Percentiles rank a stretch among this genome's conserved stretches.
Conservation (phyloP, 2,888 invertebrate genomes). For the Spilarctia lutea region DNA sequence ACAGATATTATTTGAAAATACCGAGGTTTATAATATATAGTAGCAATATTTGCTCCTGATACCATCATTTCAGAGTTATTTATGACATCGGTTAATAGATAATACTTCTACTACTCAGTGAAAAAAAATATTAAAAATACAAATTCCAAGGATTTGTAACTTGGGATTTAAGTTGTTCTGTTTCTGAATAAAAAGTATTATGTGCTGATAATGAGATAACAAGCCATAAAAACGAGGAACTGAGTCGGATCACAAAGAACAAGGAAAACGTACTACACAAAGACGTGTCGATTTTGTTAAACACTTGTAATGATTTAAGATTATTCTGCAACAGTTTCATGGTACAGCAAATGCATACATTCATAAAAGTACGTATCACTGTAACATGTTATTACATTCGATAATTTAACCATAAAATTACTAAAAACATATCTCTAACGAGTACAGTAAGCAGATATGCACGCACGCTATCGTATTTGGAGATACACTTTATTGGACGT, state of each 20-base stretch:
- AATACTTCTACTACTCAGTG: no score
- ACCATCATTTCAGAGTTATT: neutral
- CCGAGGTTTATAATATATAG: neutral
- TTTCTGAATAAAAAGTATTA: neutral
- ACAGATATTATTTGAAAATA: slow-evolving; percentile 1
- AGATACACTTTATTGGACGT: slow-evolving; percentile 24
- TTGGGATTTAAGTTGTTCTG: neutral
- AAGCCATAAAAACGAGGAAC: slow-evolving; percentile 14
- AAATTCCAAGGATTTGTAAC: neutral
- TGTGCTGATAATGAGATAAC: neutral
- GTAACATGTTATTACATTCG: neutral
- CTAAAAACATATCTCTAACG: slow-evolving; percentile 3
- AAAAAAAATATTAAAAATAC: no score
- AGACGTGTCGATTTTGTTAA: neutral
- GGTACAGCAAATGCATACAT: neutral
- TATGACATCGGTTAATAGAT: neutral
- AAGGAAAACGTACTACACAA: slow-evolving; percentile 18
- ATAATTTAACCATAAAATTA: slow-evolving; percentile 7
- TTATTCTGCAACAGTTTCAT: neutral
- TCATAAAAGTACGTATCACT: neutral
- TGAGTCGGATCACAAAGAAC: slow-evolving; percentile 9
- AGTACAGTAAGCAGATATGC: slow-evolving; percentile 6
- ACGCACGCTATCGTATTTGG: slow-evolving; percentile 23
- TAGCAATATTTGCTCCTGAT: neutral
- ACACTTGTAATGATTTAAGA: neutral